Percentiles rank a stretch among this genome's conserved stretches.
phyloP scores from a whole-genome alignment of 64 coral and sea anemone species.

The Hydrozoanthus tunicans region DNA sequence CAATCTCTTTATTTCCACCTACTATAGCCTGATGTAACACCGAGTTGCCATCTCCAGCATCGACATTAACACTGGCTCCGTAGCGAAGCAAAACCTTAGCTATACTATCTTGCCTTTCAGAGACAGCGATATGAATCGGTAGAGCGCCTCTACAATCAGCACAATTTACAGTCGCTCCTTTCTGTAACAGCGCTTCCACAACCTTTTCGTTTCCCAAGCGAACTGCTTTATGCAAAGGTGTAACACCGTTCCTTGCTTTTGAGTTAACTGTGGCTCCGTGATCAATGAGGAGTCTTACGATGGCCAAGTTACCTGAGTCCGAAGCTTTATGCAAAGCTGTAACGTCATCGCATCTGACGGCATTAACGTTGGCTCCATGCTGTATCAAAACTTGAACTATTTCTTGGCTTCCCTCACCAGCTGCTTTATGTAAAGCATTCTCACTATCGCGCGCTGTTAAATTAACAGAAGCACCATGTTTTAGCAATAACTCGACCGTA shows the following conservation, averaged over 20 bases:
- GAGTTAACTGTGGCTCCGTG: conserved; percentile 29
- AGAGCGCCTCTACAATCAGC: not conserved
- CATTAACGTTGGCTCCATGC: conserved; percentile 30
- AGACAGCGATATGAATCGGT: conserved; percentile 7
- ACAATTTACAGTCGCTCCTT: not conserved
- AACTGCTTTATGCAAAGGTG: conserved; percentile 29
- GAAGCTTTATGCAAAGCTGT: conserved; percentile 21
- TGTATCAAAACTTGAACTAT: conserved; percentile 1
- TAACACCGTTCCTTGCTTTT: not conserved
- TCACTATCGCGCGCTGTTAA: conserved; percentile 7
- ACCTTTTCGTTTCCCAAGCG: not conserved
- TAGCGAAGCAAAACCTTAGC: not conserved
- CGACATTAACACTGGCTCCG: not conserved
- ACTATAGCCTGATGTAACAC: conserved; percentile 9
- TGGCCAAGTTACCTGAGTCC: not conserved
- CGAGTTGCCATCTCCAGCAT: not conserved
- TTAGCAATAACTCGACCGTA: conserved; percentile 23
- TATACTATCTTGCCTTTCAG: not conserved
- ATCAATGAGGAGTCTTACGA: conserved; percentile 4
- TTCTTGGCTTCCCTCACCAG: not conserved
- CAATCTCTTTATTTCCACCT: conserved; percentile 11
- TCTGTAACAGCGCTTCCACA: conserved; percentile 15
- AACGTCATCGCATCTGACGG: not conserved
- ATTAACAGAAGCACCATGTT: conserved; percentile 19
- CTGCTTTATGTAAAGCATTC: conserved; percentile 36